Base-by-base conservation (phyloP, 2,888 invertebrate species). In the Acanthococcus lagerstroemiae region DNA sequence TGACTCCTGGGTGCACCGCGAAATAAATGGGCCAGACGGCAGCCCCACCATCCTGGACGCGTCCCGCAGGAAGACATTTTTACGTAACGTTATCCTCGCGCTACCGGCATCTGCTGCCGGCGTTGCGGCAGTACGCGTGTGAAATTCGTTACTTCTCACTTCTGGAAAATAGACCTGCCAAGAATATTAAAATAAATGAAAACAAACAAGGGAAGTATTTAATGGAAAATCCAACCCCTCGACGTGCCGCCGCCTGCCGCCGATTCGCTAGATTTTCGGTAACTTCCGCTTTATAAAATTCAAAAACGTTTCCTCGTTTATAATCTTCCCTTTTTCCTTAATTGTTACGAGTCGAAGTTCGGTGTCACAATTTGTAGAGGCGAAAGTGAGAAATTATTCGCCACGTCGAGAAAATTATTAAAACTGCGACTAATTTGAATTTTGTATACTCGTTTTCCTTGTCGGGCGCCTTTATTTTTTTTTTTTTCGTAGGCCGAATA, bases 141-240 rank as follows among this genome's bases (percentile, higher is more conserved):
- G 37, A 6, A 37, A 37, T 12, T 37, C 37, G 15, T 37, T 37
- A 12, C 37, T 37, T 37, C 6, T n/a, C 52, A 24, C 52, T 52
- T 24, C 50, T 52, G 30, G 22, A 61, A 50, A 52, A 52, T 37
- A 63, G 63, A 63, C 63, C 63, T 63, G 63, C 63, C 63, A 63
- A 52, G 63, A 63, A 63, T 63, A 63, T 63, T 63, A 63, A 63
- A 63, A 63, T 63, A 63, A 54, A 63, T 63, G 63, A 63, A 63
- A 63, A 54, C 37, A 63, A 63, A 63, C 37, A 52, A 22, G 58
- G 46, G 45, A 63, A 54, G 63, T 37, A 54, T 63, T 63, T 63
- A 63, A 63, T 54, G 30, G 52, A 52, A 44, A 54, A 63, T 63
- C 52, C 37, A 60, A 27, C 63, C 26, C 54, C 52, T 37, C 37